Evolutionary conservation across 2,888 invertebrate species (phyloP), one percentile per base, ranked within the genome.

Genomic region (Chouioia cunea): DNA sequence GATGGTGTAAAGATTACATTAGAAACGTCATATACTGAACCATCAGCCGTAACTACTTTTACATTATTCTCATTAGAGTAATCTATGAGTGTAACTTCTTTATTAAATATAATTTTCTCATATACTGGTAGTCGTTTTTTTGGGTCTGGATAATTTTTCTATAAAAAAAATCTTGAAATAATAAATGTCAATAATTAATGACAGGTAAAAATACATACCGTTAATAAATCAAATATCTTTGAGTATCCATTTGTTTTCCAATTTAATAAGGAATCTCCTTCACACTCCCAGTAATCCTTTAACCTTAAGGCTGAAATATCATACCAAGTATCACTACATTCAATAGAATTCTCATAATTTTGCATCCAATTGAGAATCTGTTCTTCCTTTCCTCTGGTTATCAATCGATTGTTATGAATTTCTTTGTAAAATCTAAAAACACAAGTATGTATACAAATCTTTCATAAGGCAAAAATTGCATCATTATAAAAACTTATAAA

Each of bases 171-270:
- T 48, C 16, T 44, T 50, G 56, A 60, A 67, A 68, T 72, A 50
- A 69, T 16, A 62, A 46, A 6, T 53, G 27, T 58, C 12, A 63
- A 65, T 57, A n/a, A 59, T 53, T 52, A 50, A 62, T 71, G 47
- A 66, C 53, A 27, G 52, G 70, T 22, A 64, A 58, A 64, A 18
- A 43, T 59, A 79, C 83, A 80, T 86, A 93, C 93, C 89, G 90
- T 87, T 73, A 95, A 86, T 56, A 94, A 79, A 77, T 92, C 89
- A 58, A 95, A 85, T 70, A 95, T 86, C 1, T 88, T 91, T 73
- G 87, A 88, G 80, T 89, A 95, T 1, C 94, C 94, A 73, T 88
- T 89, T 64, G 90, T 89, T 76, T 91, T 93, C 95, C 94, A 96
- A 79, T 92, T 90, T 3, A 93, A 86, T 77, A 91, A 83, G 16